These are phyloP conservation scores for Drosophila sp. DNA, from an alignment of 1,140 invertebrate species.

Conservation along the genomic window DNA sequence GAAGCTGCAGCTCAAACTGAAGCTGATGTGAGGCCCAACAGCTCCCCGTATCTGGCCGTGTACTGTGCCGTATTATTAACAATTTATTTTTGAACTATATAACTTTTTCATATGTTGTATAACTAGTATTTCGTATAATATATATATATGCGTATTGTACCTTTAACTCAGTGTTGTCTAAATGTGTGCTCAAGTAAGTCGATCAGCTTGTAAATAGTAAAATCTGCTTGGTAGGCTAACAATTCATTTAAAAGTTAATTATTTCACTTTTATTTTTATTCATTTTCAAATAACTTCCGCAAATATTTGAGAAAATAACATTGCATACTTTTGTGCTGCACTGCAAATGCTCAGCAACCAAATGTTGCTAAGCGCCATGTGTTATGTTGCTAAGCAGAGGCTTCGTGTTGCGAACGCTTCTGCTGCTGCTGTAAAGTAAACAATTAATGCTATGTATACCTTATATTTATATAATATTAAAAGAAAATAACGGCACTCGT, in stretches of 20 bases:
- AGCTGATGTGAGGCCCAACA: constrained; percentile 10
- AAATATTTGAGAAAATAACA: neutral
- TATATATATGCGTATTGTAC: constrained; percentile 32
- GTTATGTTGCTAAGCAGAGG: constrained; percentile 13
- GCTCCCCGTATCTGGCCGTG: constrained; percentile 23
- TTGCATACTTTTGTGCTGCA: constrained; percentile 48
- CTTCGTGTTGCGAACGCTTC: neutral
- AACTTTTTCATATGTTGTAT: constrained; percentile 59
- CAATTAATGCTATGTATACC: neutral
- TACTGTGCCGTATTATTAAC: constrained; percentile 59
- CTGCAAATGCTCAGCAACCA: neutral
- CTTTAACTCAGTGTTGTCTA: neutral
- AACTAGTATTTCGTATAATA: constrained; percentile 29
- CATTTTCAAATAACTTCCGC: neutral
- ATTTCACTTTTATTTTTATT: no score
- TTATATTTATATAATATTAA: constrained; percentile 2
- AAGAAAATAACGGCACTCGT: neutral
- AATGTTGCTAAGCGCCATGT: constrained; percentile 41
- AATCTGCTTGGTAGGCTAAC: no score
- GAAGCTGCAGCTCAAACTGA: neutral
- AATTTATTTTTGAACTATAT: constrained; percentile 70
- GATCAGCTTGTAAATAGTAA: no score
- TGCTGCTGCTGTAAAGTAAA: neutral
- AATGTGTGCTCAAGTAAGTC: no score
- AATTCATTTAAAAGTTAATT: no score